Base-by-base conservation (phyloP, 2,888 invertebrate species). In the Chaetoderma sp. region DNA sequence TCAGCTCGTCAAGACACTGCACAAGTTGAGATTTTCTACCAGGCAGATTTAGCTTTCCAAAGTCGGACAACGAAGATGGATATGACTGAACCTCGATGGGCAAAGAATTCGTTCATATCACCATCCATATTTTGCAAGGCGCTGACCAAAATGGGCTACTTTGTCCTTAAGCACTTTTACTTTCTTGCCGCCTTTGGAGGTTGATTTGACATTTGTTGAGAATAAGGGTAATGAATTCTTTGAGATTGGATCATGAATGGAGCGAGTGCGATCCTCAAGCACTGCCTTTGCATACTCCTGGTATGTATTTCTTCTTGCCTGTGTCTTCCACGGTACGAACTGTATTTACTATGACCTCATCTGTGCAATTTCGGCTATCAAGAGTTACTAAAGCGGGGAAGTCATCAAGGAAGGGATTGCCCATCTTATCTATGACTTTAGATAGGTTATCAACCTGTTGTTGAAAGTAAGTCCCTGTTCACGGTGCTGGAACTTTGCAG, bases 391-490 rank as follows among this genome's bases (percentile, higher is more conserved):
- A 44, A 8, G 65, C 65, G 30, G 36, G 21, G 28, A 39, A 60
- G 28, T 47, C 50, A 28, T 60, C 47, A 30, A 49, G 57, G 18
- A 63, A 67, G n/a, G 69, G 71, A 49, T 67, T 71, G 44, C 65
- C 63, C 36, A 66, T 60, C 25, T 47, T 30, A 27, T 42, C 42
- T 13, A 71, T 45, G 30, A 52, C 45, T 5, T 59, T 32, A 39
- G 30, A 47, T 8, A 65, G 49, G 33, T 50, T 56, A 18, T 18
- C 50, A 18, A 67, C 63, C 32, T 72, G 58, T 16, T 36, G 16
- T 36, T 52, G 44, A 52, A 67, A 73, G 16, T n/a, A 10, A 47
- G 23, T 13, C 60, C 62, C 52, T 72, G 57, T 44, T 70, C 71
- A 47, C 72, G 71, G 55, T 72, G 64, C 10, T 23, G 44, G 27